A percentile compares a stretch with the other conserved stretches of the same genome.
These are phyloP conservation scores for Troides oblongomaculatus DNA, from an alignment of 2,888 invertebrate genomes.

Conservation along the genomic window DNA sequence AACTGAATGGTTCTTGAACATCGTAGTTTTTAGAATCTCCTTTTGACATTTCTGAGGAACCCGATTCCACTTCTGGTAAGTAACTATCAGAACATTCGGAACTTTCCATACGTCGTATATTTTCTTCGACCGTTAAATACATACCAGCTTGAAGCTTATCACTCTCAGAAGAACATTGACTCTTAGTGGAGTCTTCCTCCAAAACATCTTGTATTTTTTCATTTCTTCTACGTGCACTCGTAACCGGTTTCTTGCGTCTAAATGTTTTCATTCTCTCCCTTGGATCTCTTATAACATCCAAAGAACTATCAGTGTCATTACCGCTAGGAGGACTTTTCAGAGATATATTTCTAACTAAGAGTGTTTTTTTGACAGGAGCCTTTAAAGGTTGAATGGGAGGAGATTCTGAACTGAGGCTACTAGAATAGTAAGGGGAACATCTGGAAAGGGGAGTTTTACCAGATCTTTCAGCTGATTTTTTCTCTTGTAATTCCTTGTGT, in stretches of 20 bases:
- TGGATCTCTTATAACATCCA: constrained; percentile 84
- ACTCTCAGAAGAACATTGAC: constrained; percentile 76
- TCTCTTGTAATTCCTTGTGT: constrained; percentile 71
- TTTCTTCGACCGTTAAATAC: constrained; percentile 67
- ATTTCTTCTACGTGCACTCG: constrained; percentile 77
- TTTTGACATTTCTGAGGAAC: constrained; percentile 81
- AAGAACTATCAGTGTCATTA: constrained; percentile 86
- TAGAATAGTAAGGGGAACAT: constrained; percentile 88
- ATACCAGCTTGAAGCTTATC: constrained; percentile 65
- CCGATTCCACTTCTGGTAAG: constrained; percentile 82
- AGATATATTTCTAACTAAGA: constrained; percentile 80
- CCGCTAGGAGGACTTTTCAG: constrained; percentile 86
- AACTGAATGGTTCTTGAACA: constrained; percentile 62
- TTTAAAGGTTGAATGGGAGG: constrained; percentile 84
- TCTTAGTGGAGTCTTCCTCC: constrained; percentile 75
- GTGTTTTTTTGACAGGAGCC: constrained; percentile 82
- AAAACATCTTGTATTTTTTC: constrained; percentile 79
- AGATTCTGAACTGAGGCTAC: constrained; percentile 86
- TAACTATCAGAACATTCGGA: constrained; percentile 86
- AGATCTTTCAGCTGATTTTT: constrained; percentile 64
- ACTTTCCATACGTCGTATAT: constrained; percentile 79
- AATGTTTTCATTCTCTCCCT: constrained; percentile 84
- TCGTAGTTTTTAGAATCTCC: constrained; percentile 71
- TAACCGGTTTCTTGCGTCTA: constrained; percentile 83
- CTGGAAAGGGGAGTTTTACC: constrained; percentile 81